Conservation (phyloP, 2,113 vertebrate genomes). For the Galbula dea region DNA sequence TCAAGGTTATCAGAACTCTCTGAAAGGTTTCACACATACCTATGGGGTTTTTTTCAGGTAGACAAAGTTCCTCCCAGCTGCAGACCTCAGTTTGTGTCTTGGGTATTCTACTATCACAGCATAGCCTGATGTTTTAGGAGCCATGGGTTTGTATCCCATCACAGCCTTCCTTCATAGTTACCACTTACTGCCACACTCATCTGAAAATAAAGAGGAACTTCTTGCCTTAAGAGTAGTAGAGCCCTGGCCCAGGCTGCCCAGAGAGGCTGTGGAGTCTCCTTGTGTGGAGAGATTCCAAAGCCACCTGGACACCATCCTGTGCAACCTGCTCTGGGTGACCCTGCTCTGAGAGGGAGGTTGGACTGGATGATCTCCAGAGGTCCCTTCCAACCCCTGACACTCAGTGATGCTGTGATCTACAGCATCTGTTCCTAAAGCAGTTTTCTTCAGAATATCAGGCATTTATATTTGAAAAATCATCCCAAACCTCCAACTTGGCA, state of each 20-base stretch:
- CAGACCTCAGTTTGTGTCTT: neutral
- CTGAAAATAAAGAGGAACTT: neutral
- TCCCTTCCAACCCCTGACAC: no score
- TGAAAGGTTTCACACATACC: neutral
- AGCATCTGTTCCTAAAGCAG: neutral
- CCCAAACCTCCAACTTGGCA: neutral
- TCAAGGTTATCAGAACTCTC: neutral
- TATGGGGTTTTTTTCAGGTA: neutral
- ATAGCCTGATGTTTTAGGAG: neutral
- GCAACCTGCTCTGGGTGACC: no score
- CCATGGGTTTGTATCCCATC: neutral
- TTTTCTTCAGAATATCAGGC: neutral
- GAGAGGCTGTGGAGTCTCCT: no score
- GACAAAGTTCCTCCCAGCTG: neutral
- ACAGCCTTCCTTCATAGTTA: neutral
- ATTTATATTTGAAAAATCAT: neutral
- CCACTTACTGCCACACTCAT: rapidly evolving
- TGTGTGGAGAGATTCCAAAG: no score
- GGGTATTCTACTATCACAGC: neutral
- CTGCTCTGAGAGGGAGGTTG: no score
- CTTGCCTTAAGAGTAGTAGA: no score
- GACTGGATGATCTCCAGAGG: no score
- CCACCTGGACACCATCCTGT: no score
- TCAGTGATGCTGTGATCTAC: no score
- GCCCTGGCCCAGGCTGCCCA: no score